These are phyloP conservation scores for Schrankia costaestrigalis DNA, from an alignment of 2,888 invertebrate species.

Conservation along the genomic window DNA sequence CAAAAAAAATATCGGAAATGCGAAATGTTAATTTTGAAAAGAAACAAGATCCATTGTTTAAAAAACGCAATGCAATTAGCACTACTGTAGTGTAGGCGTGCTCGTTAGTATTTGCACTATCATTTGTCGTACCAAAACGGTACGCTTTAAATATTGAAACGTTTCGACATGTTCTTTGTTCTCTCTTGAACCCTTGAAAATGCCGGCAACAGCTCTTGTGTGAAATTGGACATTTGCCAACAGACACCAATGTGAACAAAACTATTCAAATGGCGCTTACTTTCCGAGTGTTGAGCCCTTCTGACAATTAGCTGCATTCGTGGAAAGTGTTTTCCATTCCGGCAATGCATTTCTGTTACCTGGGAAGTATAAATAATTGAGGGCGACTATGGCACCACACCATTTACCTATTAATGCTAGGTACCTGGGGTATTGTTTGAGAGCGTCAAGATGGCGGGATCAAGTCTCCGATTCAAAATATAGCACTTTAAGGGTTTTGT, in stretches of 20 bases:
- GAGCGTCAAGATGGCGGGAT: too few species aligned
- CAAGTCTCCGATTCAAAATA: too few species aligned
- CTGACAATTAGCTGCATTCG: constrained; percentile 23
- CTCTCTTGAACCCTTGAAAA: constrained; percentile 39
- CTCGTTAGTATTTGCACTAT: too few species aligned
- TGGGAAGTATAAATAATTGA: constrained; percentile 13
- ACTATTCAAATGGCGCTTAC: constrained; percentile 25
- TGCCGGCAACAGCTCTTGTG: constrained; percentile 42
- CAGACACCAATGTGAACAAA: constrained; percentile 22
- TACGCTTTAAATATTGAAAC: constrained; percentile 27
- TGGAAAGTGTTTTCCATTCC: constrained; percentile 25
- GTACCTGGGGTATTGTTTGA: background rate
- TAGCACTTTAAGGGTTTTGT: too few species aligned
- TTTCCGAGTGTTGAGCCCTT: constrained; percentile 25
- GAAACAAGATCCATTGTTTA: too few species aligned
- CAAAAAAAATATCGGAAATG: too few species aligned
- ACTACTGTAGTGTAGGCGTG: too few species aligned
- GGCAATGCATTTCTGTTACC: constrained; percentile 15
- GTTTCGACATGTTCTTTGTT: constrained; percentile 48
- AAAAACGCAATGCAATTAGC: too few species aligned
- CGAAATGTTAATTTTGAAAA: too few species aligned
- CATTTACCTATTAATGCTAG: background rate
- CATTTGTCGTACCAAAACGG: constrained; percentile 17
- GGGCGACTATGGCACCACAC: constrained; percentile 4
- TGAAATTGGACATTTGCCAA: constrained; percentile 40